phyloP scores from a whole-genome alignment of 2,888 invertebrate species.

The Melolontha melolontha region DNA sequence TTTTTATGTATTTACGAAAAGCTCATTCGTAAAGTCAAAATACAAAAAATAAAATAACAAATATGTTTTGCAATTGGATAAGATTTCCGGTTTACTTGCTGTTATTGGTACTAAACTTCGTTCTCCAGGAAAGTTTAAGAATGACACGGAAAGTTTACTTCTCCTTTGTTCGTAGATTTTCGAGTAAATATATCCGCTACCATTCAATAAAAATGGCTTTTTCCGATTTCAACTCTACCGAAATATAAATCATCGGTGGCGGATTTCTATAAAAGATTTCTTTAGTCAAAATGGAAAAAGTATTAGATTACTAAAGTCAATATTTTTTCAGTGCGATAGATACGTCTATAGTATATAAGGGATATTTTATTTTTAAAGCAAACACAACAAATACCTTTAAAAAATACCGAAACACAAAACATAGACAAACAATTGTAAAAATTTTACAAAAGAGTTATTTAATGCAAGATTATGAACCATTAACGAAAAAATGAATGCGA shows the following conservation, averaged over 20 bases:
- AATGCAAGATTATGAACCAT: no score
- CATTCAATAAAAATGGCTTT: slow-evolving; percentile 36
- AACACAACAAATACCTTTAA: slow-evolving; percentile 17
- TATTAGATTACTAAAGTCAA: slow-evolving; percentile 37
- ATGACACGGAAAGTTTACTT: slow-evolving; percentile 32
- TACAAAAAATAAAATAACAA: slow-evolving; percentile 6
- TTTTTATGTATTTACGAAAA: neutral
- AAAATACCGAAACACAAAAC: neutral
- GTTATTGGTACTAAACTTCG: slow-evolving; percentile 17
- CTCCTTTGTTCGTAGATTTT: slow-evolving; percentile 34
- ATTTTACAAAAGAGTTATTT: no score
- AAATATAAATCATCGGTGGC: slow-evolving; percentile 38
- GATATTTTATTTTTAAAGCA: slow-evolving; percentile 23
- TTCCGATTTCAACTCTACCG: slow-evolving; percentile 33
- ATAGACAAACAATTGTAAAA: neutral
- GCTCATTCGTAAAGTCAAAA: neutral
- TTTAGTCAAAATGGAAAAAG: slow-evolving; percentile 33
- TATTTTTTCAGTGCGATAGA: slow-evolving; percentile 31
- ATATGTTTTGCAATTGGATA: slow-evolving; percentile 27
- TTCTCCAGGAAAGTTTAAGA: slow-evolving; percentile 18
- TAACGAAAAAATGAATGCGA: no score
- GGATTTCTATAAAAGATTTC: slow-evolving; percentile 30
- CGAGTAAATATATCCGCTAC: slow-evolving; percentile 35
- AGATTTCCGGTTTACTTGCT: slow-evolving; percentile 26
- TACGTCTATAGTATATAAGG: slow-evolving; percentile 4